phyloP scores from a whole-genome alignment of 1,140 invertebrate species.

The Euschistus heros region DNA sequence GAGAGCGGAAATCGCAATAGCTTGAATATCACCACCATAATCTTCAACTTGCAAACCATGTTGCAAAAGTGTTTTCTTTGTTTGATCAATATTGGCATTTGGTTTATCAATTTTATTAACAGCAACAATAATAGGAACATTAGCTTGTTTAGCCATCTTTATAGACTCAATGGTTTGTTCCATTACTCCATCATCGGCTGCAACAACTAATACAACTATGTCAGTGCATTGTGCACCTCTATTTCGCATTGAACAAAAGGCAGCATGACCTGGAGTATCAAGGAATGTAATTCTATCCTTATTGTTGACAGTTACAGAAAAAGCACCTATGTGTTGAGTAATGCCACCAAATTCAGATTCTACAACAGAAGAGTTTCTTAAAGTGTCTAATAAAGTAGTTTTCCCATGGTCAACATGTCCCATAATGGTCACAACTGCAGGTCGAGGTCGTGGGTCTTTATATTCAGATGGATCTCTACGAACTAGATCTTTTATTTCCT shows the following conservation, averaged over 20 bases:
- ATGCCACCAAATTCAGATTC: slow-evolving; percentile 96
- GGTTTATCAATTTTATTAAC: slow-evolving; percentile 98
- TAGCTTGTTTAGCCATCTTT: slow-evolving; percentile 58
- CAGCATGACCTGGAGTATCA: slow-evolving; percentile 99
- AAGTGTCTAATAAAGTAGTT: slow-evolving; percentile 87
- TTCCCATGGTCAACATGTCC: slow-evolving; percentile 99
- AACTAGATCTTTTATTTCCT: slow-evolving; percentile 32
- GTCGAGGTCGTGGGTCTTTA: slow-evolving; percentile 48
- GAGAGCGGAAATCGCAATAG: slow-evolving; percentile 83
- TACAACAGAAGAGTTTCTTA: slow-evolving; percentile 78
- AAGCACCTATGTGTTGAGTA: slow-evolving; percentile 98
- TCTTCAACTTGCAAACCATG: slow-evolving; percentile 77
- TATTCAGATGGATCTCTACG: slow-evolving; percentile 26
- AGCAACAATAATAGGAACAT: slow-evolving; percentile 93
- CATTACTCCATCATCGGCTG: slow-evolving; percentile 98
- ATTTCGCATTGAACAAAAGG: slow-evolving; percentile 82
- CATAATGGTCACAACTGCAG: slow-evolving; percentile 95
- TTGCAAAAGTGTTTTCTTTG: slow-evolving; percentile 59
- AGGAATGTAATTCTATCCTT: slow-evolving; percentile 78
- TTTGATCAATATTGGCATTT: slow-evolving; percentile 65
- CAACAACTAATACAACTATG: slow-evolving; percentile 91
- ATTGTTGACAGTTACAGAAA: slow-evolving; percentile 52
- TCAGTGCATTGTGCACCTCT: slow-evolving; percentile 89
- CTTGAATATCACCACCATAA: slow-evolving; percentile 84
- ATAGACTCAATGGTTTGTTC: slow-evolving; percentile 86